Conservation (phyloP, 2,888 invertebrate genomes). For the Cheilosia vernalis region DNA sequence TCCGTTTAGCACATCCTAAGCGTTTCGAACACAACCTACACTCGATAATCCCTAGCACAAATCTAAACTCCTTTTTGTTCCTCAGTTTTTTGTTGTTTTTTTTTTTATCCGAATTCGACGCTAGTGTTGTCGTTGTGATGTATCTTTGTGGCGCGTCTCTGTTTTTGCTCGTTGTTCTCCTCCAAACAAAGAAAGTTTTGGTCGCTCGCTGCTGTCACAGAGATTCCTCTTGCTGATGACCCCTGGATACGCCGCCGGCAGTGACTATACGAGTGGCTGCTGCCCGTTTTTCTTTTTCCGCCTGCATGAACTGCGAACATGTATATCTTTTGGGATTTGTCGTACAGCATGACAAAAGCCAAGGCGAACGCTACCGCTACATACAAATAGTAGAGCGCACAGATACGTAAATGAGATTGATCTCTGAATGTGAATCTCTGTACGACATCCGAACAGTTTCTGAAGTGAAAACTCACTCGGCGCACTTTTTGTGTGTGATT, state of each 20-base stretch:
- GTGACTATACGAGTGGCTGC: constrained; percentile 34
- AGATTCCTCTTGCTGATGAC: constrained; percentile 73
- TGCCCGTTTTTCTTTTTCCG: constrained; percentile 21
- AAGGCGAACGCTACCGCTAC: constrained; percentile 8
- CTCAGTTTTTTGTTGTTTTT: background rate
- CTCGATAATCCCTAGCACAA: constrained; percentile 45
- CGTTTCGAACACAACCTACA: constrained; percentile 3
- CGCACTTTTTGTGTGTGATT: constrained; percentile 31
- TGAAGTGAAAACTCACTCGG: constrained; percentile 53
- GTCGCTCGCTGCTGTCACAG: constrained; percentile 66
- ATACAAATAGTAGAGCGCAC: constrained; percentile 59
- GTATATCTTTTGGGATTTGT: constrained; percentile 48
- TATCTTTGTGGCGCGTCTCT: constrained; percentile 30
- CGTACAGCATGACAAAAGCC: background rate
- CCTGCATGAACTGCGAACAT: constrained; percentile 37
- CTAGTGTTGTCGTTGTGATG: constrained; percentile 30
- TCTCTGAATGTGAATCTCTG: constrained; percentile 66
- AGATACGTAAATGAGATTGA: constrained; percentile 75
- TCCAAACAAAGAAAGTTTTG: constrained; percentile 72
- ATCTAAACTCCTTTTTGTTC: constrained; percentile 39
- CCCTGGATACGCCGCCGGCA: constrained; percentile 62
- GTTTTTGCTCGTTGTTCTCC: constrained; percentile 43
- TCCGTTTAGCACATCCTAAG: constrained; percentile 61
- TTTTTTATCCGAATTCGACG: constrained; percentile 8
- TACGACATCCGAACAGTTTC: constrained; percentile 61